Conservation (phyloP, 64 coral and sea anemone species). For the Trachythela sp. region DNA sequence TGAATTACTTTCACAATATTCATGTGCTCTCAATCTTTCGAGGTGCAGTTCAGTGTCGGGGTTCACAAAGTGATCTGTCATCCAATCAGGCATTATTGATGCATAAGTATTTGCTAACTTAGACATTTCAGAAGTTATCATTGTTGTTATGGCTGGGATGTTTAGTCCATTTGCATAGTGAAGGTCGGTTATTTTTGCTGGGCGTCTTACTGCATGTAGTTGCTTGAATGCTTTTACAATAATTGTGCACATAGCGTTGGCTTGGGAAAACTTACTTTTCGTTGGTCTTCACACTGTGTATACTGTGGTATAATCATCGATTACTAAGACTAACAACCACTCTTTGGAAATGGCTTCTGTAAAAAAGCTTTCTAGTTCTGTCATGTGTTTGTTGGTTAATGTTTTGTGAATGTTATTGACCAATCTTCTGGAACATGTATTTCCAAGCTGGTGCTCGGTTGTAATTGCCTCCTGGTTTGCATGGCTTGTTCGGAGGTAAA, state of each 20-base stretch:
- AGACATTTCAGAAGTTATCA: slow-evolving; percentile 45
- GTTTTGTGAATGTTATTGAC: slow-evolving; percentile 14
- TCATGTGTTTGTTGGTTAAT: slow-evolving; percentile 8
- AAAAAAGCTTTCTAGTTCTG: slow-evolving; percentile 41
- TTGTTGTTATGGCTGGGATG: background rate
- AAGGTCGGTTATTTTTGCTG: background rate
- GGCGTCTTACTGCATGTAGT: slow-evolving; percentile 1
- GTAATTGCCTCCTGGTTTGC: slow-evolving; percentile 21
- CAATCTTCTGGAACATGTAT: slow-evolving; percentile 21
- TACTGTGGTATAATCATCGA: slow-evolving; percentile 56
- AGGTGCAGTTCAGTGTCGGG: slow-evolving; percentile 44
- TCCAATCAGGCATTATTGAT: slow-evolving; percentile 56
- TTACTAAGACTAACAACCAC: slow-evolving; percentile 43
- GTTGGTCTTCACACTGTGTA: slow-evolving; percentile 26
- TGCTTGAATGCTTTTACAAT: slow-evolving; percentile 49
- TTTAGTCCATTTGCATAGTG: slow-evolving; percentile 26
- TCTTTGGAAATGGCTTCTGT: slow-evolving; percentile 18
- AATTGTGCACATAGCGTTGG: slow-evolving; percentile 52
- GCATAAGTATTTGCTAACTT: slow-evolving; percentile 42
- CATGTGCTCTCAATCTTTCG: slow-evolving; percentile 19
- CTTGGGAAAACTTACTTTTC: background rate
- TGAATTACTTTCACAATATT: slow-evolving; percentile 47
- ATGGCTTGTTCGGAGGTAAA: slow-evolving; percentile 21
- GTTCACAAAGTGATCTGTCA: slow-evolving; percentile 56
- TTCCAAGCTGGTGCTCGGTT: slow-evolving; percentile 18